Base-by-base conservation (phyloP, 2,888 invertebrate genomes). In the Netelia fuscicornis region DNA sequence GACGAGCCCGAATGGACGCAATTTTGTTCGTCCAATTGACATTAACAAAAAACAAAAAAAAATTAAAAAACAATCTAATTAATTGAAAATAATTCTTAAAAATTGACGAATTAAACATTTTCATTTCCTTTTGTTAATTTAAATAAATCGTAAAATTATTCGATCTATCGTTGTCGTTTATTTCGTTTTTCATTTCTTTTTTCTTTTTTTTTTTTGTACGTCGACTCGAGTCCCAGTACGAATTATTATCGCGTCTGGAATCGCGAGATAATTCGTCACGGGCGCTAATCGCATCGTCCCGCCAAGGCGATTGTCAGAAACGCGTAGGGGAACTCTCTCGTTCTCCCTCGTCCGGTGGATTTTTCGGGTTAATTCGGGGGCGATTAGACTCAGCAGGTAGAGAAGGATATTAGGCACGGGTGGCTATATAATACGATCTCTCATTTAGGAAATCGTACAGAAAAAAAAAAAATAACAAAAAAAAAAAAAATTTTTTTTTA, bases 401-500 rank as follows among this genome's bases (percentile, higher is more conserved):
- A 37, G 37, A 20, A 20, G 56, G 70, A 48, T 30, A 58, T 77
- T 77, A 64, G 64, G 74, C 58, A 68, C 75, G 64, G 56, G 76
- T 42, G 37, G 64, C 64, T 72, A 52, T 44, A 62, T 68, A 71
- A 74, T 72, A 72, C 72, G 81, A 84, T 84, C 77, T 77, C 77
- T 81, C 76, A 74, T 84, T 77, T 72, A 68, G 70, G 37, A 37
- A 74, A 52, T 64, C 76, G 72, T 54, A 67, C 52, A 72, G 62
- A 60, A 71, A 81, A 84, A 68, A 62, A 60, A 74, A 1, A n/a
- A 60, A 23, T 62, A 23, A 42, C 20, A 20, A 1, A 20, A 20
- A 20, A 1, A 20, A 20, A 30, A 44, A 42, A 30, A 60, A 37
- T 1, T 20, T 20, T 20, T 62, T 74, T 20, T 62, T 74, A 64